Evolutionary conservation across 1,140 invertebrate species (phyloP).

Genomic region (Caenorhabditis remanei): DNA sequence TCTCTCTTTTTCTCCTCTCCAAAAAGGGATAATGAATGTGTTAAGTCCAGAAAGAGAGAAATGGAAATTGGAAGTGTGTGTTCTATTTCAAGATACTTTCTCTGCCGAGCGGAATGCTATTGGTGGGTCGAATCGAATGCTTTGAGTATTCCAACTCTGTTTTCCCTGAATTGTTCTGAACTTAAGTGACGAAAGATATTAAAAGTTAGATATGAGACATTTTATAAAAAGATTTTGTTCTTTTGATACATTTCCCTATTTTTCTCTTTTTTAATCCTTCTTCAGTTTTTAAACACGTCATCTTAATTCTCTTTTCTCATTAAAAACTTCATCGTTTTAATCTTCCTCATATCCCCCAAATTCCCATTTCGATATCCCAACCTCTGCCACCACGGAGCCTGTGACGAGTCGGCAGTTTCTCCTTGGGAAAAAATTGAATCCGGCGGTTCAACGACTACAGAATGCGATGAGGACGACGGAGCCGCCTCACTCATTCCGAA

Average conservation of each 20-base stretch:
- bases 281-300: too few relatives aligned
- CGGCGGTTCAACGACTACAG: conserved; percentile 32
- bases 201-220: too few relatives aligned
- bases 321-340: too few relatives aligned
- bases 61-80: conserved; percentile 12
- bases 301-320: too few relatives aligned
- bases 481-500: conserved; percentile 45
- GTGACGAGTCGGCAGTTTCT: conserved; percentile 20
- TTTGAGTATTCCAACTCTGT: too few relatives aligned
- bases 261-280: too few relatives aligned
- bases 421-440: conserved; percentile 39
- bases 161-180: too few relatives aligned
- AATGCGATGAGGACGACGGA: conserved; percentile 40
- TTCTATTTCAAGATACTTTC: conserved; percentile 3
- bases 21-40: conserved; percentile 33
- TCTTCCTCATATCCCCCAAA: neutral
- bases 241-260: too few relatives aligned
- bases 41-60: neutral
- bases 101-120: neutral
- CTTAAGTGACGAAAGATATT: too few relatives aligned
- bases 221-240: too few relatives aligned
- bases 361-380: neutral
- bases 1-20: neutral
- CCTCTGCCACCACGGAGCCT: conserved; percentile 28
- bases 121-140: too few relatives aligned